Base-by-base conservation (phyloP, 1,140 invertebrate genomes). In the Drosophila pachea region DNA sequence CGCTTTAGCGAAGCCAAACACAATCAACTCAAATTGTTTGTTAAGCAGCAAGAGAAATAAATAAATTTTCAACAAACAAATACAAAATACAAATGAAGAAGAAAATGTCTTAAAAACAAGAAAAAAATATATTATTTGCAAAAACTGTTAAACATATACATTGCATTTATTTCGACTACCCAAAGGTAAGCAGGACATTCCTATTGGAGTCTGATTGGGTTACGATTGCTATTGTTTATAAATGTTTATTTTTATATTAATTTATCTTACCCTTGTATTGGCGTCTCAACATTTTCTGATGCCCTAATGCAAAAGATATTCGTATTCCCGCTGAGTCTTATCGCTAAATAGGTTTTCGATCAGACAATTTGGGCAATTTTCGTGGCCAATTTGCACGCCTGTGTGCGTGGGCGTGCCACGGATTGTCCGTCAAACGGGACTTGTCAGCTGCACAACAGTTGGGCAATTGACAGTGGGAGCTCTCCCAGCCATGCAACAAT, bases 381-480 rank as follows among this genome's bases (percentile, higher is more conserved):
- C 6, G 12, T 56, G 40, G 31, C 16, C 54, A 64, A 48, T 58
- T 14, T 49, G 45, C n/a, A 33, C 56, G 50, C 29, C 50, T 56
- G 73, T 68, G 73, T 56, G 42, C 56, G 50, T 35, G 60, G 65
- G 73, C 68, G 73, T 52, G 52, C 7, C 65, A 47, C 11, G 32
- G 54, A 65, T 59, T 58, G 35, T 65, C 63, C 68, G 61, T 22
- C 49, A 75, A 78, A 72, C 62, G 71, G 68, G 75, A 76, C 73
- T 84, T 83, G 79, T 83, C 79, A 83, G 68, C 68, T 84, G 79
- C 79, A 70, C 55, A 66, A 60, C 66, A 79, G 60, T 72, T 66
- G 68, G 50, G 67, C 76, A 59, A 61, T 42, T 35, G 47, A 38
- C 54, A 43, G 45, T 49, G 43, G 38, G 38, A 49, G 8, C 53